Evolutionary conservation across 2,888 invertebrate genomes (phyloP).

Genomic region (Anthophora plumipes): DNA sequence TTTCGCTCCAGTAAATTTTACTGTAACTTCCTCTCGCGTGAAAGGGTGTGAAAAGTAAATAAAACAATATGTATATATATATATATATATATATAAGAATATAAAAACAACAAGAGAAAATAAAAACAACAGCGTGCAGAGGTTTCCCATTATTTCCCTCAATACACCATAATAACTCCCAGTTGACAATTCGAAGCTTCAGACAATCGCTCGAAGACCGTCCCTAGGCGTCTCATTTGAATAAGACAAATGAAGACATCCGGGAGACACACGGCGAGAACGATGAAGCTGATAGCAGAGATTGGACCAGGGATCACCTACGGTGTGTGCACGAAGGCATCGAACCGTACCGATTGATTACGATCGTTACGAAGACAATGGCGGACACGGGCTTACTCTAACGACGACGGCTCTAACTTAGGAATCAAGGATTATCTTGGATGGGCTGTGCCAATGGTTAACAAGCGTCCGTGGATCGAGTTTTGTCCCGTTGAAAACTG

Average conservation of each 20-base stretch:
- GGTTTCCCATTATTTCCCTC: not conserved
- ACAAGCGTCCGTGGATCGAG: constrained; percentile 66
- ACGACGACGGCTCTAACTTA: constrained; percentile 71
- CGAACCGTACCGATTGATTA: constrained; percentile 79
- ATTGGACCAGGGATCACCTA: constrained; percentile 65
- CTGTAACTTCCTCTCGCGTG: not conserved
- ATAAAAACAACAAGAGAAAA: not conserved
- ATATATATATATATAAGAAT: too few relatives aligned
- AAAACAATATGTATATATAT: too few relatives aligned
- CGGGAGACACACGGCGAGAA: constrained; percentile 66
- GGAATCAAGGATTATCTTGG: constrained; percentile 72
- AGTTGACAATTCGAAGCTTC: not conserved
- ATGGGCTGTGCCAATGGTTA: constrained; percentile 56
- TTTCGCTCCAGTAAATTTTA: not conserved
- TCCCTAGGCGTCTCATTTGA: constrained; percentile 71
- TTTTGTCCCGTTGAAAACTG: constrained; percentile 73
- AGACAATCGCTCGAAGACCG: constrained; percentile 26
- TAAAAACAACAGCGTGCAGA: not conserved
- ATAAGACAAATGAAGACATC: constrained; percentile 81
- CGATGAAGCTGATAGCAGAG: constrained; percentile 69
- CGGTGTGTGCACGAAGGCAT: constrained; percentile 62
- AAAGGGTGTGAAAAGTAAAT: not conserved
- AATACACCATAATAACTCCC: not conserved
- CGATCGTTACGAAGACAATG: constrained; percentile 81
- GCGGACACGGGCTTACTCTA: constrained; percentile 73